Percentiles rank a stretch among this genome's conserved stretches.
These are phyloP conservation scores for Eublepharis macularius DNA, from an alignment of 2,113 vertebrate genomes.

Conservation along the genomic window DNA sequence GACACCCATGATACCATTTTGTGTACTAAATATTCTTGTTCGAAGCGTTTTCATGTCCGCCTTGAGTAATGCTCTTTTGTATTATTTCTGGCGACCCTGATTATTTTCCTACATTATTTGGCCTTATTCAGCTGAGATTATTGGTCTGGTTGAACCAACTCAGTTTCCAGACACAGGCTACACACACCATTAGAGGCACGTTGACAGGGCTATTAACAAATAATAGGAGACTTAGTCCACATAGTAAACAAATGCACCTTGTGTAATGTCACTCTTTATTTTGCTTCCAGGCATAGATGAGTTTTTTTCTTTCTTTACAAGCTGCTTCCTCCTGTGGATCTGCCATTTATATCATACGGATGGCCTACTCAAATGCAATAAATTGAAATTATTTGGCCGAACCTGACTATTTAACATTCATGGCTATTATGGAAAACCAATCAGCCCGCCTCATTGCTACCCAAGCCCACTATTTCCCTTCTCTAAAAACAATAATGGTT, in stretches of 20 bases:
- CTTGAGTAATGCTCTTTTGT: not conserved
- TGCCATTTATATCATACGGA: constrained; percentile 41
- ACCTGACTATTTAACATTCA: constrained; percentile 39
- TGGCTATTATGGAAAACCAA: constrained; percentile 54
- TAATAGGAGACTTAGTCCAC: constrained; percentile 6
- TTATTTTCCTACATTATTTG: constrained; percentile 26
- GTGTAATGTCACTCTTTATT: not conserved
- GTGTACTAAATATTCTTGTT: not conserved
- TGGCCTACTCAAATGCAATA: constrained; percentile 62
- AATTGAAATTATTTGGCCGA: constrained; percentile 60
- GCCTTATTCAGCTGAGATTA: constrained; percentile 27
- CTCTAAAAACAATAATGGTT: constrained; percentile 49
- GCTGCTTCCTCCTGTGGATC: constrained; percentile 1
- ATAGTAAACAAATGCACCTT: not conserved
- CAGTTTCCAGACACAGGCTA: constrained; percentile 34
- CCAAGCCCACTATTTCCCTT: constrained; percentile 31
- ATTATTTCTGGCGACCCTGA: constrained; percentile 20
- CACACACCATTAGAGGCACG: not conserved
- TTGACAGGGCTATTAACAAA: constrained; percentile 28
- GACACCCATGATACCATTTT: not conserved
- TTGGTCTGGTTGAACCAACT: constrained; percentile 23
- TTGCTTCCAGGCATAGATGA: constrained; percentile 2
- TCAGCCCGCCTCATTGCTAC: constrained; percentile 51
- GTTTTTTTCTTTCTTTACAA: not conserved
- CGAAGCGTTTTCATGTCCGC: not conserved